These are phyloP conservation scores for Poliocrania exsul DNA, from an alignment of 2,797 vertebrate genomes.

Conservation along the genomic window DNA sequence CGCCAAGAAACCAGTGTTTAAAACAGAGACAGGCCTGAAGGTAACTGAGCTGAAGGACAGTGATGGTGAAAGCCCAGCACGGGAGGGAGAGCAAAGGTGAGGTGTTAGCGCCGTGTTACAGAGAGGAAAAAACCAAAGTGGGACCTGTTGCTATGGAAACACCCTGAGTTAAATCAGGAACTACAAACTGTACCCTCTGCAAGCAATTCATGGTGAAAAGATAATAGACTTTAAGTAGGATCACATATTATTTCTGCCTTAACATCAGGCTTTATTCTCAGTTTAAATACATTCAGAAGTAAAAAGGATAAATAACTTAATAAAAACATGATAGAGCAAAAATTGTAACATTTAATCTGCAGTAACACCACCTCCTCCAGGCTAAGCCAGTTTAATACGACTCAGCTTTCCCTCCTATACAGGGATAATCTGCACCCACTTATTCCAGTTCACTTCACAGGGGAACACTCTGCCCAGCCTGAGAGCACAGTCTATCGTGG, in stretches of 20 bases:
- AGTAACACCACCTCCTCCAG: neutral
- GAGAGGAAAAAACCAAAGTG: too few relatives aligned
- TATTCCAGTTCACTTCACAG: constrained; percentile 88
- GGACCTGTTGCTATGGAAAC: neutral
- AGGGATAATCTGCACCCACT: constrained; percentile 74
- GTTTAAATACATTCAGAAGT: constrained; percentile 8
- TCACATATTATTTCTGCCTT: neutral
- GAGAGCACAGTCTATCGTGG: constrained; percentile 87
- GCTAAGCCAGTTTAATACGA: neutral
- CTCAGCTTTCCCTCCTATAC: neutral
- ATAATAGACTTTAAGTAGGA: neutral
- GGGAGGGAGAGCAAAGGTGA: neutral
- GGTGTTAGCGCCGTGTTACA: neutral
- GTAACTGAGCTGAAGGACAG: fast-evolving
- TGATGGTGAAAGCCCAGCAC: fast-evolving
- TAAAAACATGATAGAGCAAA: neutral
- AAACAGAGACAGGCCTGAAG: fast-evolving
- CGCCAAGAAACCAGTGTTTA: fast-evolving
- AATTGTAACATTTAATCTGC: neutral
- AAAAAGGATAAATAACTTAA: constrained; percentile 44
- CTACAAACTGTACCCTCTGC: fast-evolving
- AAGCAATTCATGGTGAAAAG: neutral
- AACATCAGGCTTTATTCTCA: neutral
- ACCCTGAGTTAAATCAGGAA: fast-evolving
- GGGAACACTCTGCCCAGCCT: constrained; percentile 87